phyloP scores from a whole-genome alignment of 2,888 invertebrate genomes.

The Coleophora deauratella region DNA sequence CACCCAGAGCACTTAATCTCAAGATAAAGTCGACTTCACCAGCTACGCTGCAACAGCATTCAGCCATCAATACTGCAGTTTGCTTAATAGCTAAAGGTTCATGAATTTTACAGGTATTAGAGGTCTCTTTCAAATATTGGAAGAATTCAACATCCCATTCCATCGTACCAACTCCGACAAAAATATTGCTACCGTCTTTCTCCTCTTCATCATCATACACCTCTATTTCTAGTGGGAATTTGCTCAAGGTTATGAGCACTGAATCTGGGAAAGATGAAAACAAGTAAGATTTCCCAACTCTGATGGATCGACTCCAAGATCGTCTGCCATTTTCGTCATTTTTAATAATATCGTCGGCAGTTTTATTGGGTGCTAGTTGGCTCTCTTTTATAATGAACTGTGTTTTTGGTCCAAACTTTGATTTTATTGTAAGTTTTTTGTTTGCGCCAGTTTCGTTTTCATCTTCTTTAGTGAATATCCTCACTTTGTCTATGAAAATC shows the following conservation, averaged over 20 bases:
- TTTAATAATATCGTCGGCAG: constrained; percentile 43
- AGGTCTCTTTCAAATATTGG: constrained; percentile 58
- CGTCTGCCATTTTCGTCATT: constrained; percentile 41
- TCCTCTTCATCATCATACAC: constrained; percentile 60
- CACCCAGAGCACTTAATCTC: constrained; percentile 65
- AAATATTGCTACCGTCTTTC: constrained; percentile 36
- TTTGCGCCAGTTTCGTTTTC: constrained; percentile 41
- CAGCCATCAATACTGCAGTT: constrained; percentile 32
- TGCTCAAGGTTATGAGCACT: constrained; percentile 51
- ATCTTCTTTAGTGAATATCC: constrained; percentile 41
- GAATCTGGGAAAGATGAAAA: constrained; percentile 65
- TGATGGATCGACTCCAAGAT: constrained; percentile 50
- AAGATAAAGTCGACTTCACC: constrained; percentile 63
- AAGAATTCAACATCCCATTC: constrained; percentile 63
- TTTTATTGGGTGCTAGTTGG: constrained; percentile 41
- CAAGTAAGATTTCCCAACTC: constrained; percentile 70
- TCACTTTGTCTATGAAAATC: constrained; percentile 70
- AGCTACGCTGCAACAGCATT: constrained; percentile 48
- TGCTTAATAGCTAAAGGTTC: constrained; percentile 50
- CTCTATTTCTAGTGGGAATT: constrained; percentile 65
- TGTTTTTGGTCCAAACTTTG: constrained; percentile 62
- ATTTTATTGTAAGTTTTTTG: constrained; percentile 58
- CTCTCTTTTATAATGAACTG: constrained; percentile 67
- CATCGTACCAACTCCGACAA: constrained; percentile 56
- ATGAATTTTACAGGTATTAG: constrained; percentile 40